A percentile compares a stretch with the other conserved stretches of the same genome.
These are phyloP conservation scores for Otis tarda DNA, from an alignment of 2,113 vertebrate genomes.

Conservation along the genomic window DNA sequence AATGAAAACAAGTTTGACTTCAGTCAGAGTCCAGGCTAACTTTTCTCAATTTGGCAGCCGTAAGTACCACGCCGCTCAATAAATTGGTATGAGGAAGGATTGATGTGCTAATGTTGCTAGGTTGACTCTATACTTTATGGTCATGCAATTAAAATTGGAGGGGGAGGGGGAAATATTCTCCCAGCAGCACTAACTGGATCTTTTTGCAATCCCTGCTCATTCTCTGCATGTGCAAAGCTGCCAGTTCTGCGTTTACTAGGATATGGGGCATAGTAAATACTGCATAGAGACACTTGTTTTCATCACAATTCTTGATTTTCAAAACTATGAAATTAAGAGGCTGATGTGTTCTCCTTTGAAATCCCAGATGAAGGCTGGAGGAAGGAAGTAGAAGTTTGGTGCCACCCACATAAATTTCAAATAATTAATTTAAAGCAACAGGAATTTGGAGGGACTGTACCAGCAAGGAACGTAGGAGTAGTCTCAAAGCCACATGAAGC, in stretches of 20 bases:
- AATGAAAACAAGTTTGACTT: background rate
- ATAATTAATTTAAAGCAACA: background rate
- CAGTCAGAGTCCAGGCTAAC: background rate
- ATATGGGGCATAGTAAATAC: background rate
- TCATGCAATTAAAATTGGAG: background rate
- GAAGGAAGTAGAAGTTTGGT: background rate
- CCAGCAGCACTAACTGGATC: background rate
- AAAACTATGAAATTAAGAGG: background rate
- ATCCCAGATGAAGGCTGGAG: background rate
- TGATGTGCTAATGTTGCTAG: background rate
- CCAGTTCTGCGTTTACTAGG: background rate
- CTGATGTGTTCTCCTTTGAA: background rate
- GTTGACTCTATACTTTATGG: background rate
- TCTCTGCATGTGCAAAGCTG: background rate
- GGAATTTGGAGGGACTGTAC: background rate
- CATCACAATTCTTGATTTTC: background rate
- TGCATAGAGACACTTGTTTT: background rate
- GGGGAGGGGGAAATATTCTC: background rate
- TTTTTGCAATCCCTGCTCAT: background rate
- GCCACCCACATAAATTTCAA: background rate
- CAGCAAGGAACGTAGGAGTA: background rate
- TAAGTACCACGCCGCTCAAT: accelerated
- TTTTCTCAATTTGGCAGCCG: background rate
- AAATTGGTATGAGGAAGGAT: background rate
- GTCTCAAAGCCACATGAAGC: background rate